These are phyloP conservation scores for Mycogona germanica DNA, from an alignment of 2,888 invertebrate genomes.

Conservation along the genomic window DNA sequence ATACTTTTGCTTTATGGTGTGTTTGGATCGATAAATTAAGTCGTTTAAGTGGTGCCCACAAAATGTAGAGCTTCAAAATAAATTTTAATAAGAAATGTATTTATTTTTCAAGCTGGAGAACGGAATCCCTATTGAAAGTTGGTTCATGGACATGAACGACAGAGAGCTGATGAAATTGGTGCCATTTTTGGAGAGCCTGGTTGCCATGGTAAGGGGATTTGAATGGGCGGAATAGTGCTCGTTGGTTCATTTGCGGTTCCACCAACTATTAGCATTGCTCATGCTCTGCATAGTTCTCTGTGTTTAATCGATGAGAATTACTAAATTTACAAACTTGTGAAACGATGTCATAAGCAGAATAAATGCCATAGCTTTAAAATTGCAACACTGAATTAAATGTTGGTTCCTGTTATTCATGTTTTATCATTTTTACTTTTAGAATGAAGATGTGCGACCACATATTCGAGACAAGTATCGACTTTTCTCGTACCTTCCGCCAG, in stretches of 20 bases:
- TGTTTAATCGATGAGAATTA: too few species aligned
- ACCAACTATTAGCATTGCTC: too few species aligned
- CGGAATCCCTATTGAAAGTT: constrained; percentile 93
- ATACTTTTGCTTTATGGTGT: too few species aligned
- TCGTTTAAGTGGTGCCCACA: too few species aligned
- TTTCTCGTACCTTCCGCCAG: constrained; percentile 76
- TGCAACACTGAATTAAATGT: not conserved
- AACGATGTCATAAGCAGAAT: too few species aligned
- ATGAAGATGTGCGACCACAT: constrained; percentile 83
- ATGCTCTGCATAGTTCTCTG: too few species aligned
- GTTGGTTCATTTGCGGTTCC: not conserved
- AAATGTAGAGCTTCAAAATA: too few species aligned
- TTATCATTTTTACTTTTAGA: constrained; percentile 43
- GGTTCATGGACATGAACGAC: constrained; percentile 86
- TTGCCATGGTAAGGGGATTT: constrained; percentile 51
- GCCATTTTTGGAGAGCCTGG: constrained; percentile 79
- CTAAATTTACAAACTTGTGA: too few species aligned
- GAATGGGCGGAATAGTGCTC: not conserved
- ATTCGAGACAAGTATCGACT: constrained; percentile 81
- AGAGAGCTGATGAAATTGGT: constrained; percentile 78
- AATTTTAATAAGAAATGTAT: too few species aligned
- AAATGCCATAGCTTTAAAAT: too few species aligned
- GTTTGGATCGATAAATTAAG: too few species aligned
- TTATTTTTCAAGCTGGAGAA: constrained; percentile 59
- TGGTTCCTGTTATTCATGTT: constrained; percentile 4